Percentiles rank a stretch among this genome's conserved stretches.
phyloP scores from a whole-genome alignment of 2,888 invertebrate species.

The Andrena hattorfiana region DNA sequence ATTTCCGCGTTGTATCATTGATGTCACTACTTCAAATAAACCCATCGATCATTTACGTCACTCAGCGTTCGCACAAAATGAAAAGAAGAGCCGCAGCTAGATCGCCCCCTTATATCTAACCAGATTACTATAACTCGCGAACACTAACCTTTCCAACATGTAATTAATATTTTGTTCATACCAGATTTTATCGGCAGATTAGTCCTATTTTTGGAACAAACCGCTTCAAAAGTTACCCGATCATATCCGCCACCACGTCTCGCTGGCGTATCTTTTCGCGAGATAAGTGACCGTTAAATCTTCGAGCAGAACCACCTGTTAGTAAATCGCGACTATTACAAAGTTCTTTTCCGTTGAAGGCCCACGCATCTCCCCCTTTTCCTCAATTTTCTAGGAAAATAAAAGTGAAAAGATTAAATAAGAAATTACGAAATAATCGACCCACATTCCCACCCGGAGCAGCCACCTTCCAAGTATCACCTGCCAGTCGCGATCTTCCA shows the following conservation, averaged over 20 bases:
- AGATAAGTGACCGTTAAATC: constrained; percentile 1
- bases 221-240: not conserved
- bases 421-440: not conserved
- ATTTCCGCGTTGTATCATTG: not conserved
- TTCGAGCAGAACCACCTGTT: not conserved
- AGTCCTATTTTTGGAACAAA: not conserved
- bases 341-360: not conserved
- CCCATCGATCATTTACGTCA: constrained; percentile 11
- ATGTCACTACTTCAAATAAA: constrained; percentile 11
- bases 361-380: not conserved
- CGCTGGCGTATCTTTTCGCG: not conserved
- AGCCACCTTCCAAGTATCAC: not conserved
- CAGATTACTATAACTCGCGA: not conserved
- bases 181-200: not conserved
- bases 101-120: too few relatives aligned
- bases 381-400: not conserved
- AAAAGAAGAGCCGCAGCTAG: too few relatives aligned
- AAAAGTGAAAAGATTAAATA: not conserved
- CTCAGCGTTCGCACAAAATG: not conserved
- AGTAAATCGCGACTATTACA: not conserved
- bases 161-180: not conserved
- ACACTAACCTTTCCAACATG: constrained; percentile 1
- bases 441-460: not conserved
- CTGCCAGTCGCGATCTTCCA: not conserved
- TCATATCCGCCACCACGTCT: not conserved